Base-by-base conservation (phyloP, 2,797 vertebrate genomes). In the Bradypodion ventrale region DNA sequence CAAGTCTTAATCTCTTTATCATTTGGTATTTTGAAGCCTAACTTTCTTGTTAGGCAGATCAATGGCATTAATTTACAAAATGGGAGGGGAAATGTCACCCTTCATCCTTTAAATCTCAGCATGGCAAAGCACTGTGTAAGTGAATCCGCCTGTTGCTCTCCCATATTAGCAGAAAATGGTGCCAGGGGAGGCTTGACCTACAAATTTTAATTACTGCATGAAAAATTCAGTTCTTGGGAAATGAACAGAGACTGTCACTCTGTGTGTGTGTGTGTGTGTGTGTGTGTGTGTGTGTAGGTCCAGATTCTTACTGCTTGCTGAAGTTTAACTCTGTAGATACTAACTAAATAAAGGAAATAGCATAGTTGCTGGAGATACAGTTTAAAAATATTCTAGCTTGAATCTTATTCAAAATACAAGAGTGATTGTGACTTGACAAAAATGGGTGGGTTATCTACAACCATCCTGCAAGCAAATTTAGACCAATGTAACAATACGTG, bases 41-140 rank as follows among this genome's bases (percentile, higher is more conserved):
- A 98, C 97, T 98, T 98, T 98, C 98, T 98, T 97, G 97, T 98
- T 97, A 97, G 96, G 95, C 95, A 97, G 97, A 98, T 98, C 97
- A 98, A 98, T 98, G 96, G 97, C 96, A 98, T 98, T 98, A 93
- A 98, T 98, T 98, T 98, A 98, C 97, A 97, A 98, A 98, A 97
- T 94, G 96, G 84, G n/a, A n/a, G 96, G 96, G 93, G 96, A 97
- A 98, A 98, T 98, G 98, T 98, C 98, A 98, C 96, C 97, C 97
- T 97, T 98, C 96, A 98, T 98, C 97, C 97, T 97, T 97, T 98
- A 98, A 98, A 97, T 97, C 97, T 97, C 93, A 89, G 95, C 29
- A 91, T 88, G 85, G 94, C 74, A 93, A 97, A 96, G 96, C 97
- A 96, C 95, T 80, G 94, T 94, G 90, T 96, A 96, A 96, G 96